These are phyloP conservation scores for Hydropsyche betteni DNA, from an alignment of 2,888 invertebrate species.

Conservation along the genomic window DNA sequence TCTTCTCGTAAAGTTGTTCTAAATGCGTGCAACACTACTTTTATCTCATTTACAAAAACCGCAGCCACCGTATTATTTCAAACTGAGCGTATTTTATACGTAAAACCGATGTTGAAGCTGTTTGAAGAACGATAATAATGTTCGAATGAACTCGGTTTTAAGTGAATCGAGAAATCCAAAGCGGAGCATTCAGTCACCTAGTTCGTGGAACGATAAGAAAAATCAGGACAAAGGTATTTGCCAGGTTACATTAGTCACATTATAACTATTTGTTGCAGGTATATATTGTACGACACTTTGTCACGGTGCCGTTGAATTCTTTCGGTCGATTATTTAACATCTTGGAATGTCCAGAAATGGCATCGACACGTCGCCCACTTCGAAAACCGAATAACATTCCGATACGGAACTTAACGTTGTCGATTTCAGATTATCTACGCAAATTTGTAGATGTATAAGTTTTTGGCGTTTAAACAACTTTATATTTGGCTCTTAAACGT, in stretches of 20 bases:
- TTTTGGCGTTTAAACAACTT: too few relatives aligned
- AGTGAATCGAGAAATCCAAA: background rate
- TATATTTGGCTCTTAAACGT: too few relatives aligned
- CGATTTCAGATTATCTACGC: too few relatives aligned
- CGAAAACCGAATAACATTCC: too few relatives aligned
- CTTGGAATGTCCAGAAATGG: too few relatives aligned
- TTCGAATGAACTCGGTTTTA: background rate
- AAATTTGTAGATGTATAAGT: too few relatives aligned
- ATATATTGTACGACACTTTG: background rate
- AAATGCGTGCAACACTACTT: slow-evolving; percentile 1
- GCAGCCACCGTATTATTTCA: background rate
- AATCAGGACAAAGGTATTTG: slow-evolving; percentile 11
- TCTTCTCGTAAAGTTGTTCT: slow-evolving; percentile 16
- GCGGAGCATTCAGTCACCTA: background rate
- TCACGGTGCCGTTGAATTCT: background rate
- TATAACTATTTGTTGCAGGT: slow-evolving; percentile 10
- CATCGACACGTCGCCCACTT: too few relatives aligned
- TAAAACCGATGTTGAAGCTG: too few relatives aligned
- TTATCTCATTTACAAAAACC: slow-evolving; percentile 6
- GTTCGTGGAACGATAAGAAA: background rate
- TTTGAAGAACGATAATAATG: too few relatives aligned
- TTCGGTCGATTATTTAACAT: background rate
- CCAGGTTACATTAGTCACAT: slow-evolving; percentile 11
- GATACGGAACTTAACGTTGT: too few relatives aligned
- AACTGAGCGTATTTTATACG: too few relatives aligned